Evolutionary conservation across 2,888 invertebrate species (phyloP).

Genomic region (Psylliodes chrysocephalus): DNA sequence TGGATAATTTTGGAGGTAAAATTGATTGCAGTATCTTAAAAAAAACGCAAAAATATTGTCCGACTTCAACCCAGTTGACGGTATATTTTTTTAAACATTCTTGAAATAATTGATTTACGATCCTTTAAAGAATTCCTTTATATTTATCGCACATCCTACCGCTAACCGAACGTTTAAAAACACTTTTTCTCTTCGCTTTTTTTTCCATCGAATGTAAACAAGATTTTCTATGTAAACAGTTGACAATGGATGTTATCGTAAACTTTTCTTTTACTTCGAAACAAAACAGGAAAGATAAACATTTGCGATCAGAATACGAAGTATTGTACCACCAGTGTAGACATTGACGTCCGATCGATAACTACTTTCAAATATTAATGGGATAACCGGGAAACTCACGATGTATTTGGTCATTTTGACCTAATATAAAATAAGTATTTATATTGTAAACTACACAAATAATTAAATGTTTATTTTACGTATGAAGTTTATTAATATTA

Average conservation of each 20-base stretch:
- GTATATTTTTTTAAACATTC: too few relatives aligned
- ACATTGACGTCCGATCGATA: neutral
- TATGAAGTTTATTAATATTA: too few relatives aligned
- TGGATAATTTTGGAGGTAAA: too few relatives aligned
- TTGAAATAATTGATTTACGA: too few relatives aligned
- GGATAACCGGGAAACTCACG: neutral
- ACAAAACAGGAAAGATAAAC: conserved; percentile 4
- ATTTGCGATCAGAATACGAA: neutral
- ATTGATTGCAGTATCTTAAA: too few relatives aligned
- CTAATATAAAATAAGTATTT: too few relatives aligned
- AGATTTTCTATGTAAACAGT: conserved; percentile 2
- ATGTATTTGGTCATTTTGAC: too few relatives aligned
- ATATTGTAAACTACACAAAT: too few relatives aligned
- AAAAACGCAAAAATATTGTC: too few relatives aligned
- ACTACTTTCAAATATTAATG: conserved; percentile 1
- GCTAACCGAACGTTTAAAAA: neutral
- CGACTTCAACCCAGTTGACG: too few relatives aligned
- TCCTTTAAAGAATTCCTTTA: too few relatives aligned
- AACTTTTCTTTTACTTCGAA: conserved; percentile 6
- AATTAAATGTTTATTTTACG: too few relatives aligned
- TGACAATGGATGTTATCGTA: conserved; percentile 7
- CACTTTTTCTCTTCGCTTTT: neutral
- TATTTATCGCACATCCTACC: neutral
- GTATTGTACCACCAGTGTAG: neutral
- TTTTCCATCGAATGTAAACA: neutral